Evolutionary conservation across 2,797 vertebrate genomes (phyloP).

Genomic region (Xiphorhynchus erythropygius): DNA sequence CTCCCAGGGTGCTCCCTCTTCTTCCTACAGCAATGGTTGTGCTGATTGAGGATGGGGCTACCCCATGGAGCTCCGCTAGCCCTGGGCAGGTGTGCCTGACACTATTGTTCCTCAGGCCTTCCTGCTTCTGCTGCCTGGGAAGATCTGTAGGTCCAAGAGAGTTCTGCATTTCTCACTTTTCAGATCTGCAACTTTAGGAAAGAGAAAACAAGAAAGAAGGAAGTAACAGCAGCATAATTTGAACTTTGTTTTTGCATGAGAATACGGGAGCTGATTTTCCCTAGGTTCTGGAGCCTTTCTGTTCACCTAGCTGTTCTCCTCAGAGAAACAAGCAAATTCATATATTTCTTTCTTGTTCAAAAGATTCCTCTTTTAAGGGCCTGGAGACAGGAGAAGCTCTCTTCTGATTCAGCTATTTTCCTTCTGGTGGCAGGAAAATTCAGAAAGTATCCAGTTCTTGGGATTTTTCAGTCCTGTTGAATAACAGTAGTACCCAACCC

Average conservation of each 20-base stretch:
- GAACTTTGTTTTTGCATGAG: neutral
- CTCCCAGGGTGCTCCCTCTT: no score
- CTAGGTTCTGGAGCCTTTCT: neutral
- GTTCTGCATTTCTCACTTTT: neutral
- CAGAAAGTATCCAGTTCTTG: neutral
- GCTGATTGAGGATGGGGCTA: neutral
- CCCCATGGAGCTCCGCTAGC: fast-evolving
- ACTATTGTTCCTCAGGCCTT: neutral
- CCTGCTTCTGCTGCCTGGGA: neutral
- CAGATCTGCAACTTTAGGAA: neutral
- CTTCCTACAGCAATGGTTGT: no score
- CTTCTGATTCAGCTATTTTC: neutral
- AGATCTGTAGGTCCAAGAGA: neutral
- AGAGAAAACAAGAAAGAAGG: neutral
- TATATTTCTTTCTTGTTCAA: neutral
- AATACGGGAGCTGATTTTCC: neutral
- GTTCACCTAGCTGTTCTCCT: neutral
- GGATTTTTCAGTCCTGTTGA: neutral
- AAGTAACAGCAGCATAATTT: neutral
- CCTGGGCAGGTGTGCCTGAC: neutral
- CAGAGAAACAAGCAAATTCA: neutral
- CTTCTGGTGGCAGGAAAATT: neutral
- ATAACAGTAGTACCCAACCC: neutral
- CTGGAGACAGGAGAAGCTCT: neutral
- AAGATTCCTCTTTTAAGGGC: neutral